phyloP scores from a whole-genome alignment of 37 sponge, comb jelly and placozoan species.

The Theonella swinhoei region DNA sequence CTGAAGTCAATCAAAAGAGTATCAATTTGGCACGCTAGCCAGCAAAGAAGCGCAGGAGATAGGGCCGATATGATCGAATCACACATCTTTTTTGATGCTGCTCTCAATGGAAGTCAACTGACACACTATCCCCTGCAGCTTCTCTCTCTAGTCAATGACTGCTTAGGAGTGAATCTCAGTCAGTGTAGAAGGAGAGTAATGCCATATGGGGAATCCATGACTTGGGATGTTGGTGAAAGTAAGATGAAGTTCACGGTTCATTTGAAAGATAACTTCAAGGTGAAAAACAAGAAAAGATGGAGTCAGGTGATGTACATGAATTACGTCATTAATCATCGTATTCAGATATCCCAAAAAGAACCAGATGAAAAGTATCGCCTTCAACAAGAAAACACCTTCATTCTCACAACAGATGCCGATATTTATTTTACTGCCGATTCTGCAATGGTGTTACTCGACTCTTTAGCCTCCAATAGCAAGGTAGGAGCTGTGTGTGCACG shows the following conservation, averaged over 20 bases:
- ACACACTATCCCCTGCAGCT: conserved; percentile 74
- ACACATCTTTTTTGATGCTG: conserved; percentile 90
- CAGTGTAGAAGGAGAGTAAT: conserved; percentile 52
- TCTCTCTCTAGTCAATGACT: conserved; percentile 66
- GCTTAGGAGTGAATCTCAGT: conserved; percentile 40
- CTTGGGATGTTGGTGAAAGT: conserved; percentile 29
- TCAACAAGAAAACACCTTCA: conserved; percentile 86
- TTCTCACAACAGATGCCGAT: conserved; percentile 94
- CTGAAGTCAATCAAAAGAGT: conserved; percentile 72
- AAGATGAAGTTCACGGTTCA: conserved; percentile 73
- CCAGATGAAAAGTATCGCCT: neutral
- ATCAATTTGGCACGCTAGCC: conserved; percentile 16
- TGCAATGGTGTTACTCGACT: conserved; percentile 75
- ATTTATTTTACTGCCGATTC: conserved; percentile 84
- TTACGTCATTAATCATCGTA: conserved; percentile 74
- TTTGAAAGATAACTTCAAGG: conserved; percentile 76
- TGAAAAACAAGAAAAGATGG: conserved; percentile 90
- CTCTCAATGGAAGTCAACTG: conserved; percentile 61
- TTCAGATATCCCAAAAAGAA: conserved; percentile 16
- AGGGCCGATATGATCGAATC: conserved; percentile 55
- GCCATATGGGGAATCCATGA: conserved; percentile 75
- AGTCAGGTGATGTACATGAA: conserved; percentile 97
- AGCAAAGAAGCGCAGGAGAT: neutral
- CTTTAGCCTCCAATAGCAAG: conserved; percentile 60
- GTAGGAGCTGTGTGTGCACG: conserved; percentile 90